phyloP scores from a whole-genome alignment of 2,797 vertebrate species.

The Chrysocyon brachyurus region DNA sequence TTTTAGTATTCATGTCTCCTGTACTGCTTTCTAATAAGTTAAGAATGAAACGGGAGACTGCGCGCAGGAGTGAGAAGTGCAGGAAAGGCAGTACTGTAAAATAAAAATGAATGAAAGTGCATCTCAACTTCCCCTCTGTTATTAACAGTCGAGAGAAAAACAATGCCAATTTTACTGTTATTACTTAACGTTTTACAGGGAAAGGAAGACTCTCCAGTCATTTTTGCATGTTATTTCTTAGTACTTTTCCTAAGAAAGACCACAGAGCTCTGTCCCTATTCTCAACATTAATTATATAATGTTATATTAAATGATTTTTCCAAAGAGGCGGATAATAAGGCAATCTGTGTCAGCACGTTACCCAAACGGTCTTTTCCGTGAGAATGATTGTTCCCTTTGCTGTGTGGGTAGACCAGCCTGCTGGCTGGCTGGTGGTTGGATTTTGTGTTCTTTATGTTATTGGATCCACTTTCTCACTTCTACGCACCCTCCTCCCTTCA shows the following conservation, averaged over 20 bases:
- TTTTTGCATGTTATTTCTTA: constrained; percentile 52
- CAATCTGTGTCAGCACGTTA: neutral
- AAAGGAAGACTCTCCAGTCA: neutral
- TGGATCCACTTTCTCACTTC: neutral
- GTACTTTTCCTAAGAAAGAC: neutral
- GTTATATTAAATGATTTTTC: constrained; percentile 1
- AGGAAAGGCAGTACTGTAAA: constrained; percentile 57
- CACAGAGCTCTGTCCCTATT: neutral
- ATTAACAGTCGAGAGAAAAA: constrained; percentile 34
- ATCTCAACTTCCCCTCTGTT: constrained; percentile 32
- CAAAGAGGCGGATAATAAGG: neutral
- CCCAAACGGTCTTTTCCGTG: neutral
- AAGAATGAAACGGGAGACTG: constrained; percentile 66
- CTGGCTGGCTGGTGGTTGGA: neutral
- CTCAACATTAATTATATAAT: neutral
- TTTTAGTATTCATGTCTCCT: constrained; percentile 70
- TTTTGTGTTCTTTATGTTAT: neutral
- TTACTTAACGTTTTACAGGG: neutral
- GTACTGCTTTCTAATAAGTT: constrained; percentile 75
- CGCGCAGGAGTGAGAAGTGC: constrained; percentile 52
- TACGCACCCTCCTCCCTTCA: neutral
- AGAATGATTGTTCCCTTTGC: neutral
- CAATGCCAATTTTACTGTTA: constrained; percentile 10
- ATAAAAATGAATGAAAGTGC: constrained; percentile 59
- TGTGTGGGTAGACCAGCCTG: neutral